phyloP scores from a whole-genome alignment of 2,113 vertebrate genomes.

The Hydrolagus affinis region DNA sequence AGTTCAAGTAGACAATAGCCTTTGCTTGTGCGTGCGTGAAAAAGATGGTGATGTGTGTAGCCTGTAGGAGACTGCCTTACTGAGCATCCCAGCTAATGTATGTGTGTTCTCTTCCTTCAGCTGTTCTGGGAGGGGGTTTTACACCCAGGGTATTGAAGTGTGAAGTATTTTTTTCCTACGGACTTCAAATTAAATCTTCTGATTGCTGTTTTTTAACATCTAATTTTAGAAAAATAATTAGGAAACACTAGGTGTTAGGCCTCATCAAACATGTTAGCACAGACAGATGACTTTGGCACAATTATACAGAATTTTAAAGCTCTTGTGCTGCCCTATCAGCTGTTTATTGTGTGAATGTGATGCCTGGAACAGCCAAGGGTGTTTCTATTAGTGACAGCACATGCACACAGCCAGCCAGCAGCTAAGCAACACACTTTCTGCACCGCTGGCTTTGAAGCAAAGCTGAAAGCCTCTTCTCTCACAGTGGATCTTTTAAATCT shows the following conservation, averaged over 20 bases:
- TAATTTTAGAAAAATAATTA: too few species aligned
- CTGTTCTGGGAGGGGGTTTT: not conserved
- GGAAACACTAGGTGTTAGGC: too few species aligned
- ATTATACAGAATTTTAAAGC: not conserved
- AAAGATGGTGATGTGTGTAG: not conserved
- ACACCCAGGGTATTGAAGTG: not conserved
- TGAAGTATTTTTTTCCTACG: not conserved
- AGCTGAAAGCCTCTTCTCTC: not conserved
- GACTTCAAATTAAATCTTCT: not conserved
- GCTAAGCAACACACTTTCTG: not conserved
- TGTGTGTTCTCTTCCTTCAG: not conserved
- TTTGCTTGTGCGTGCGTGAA: slow-evolving; percentile 6
- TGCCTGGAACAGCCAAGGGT: not conserved
- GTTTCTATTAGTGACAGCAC: not conserved
- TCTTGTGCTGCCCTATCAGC: not conserved
- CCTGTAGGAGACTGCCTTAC: not conserved
- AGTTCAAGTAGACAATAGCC: not conserved
- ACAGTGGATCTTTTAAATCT: not conserved
- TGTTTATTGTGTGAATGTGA: not conserved
- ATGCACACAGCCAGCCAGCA: too few species aligned
- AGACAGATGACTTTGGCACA: not conserved
- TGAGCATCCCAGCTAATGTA: not conserved
- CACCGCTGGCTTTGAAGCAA: not conserved
- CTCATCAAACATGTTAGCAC: not conserved
- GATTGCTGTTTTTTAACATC: not conserved